Evolutionary conservation across 2,888 invertebrate species (phyloP), one percentile per base, ranked within the genome.

Genomic region (Plebejus melissa): DNA sequence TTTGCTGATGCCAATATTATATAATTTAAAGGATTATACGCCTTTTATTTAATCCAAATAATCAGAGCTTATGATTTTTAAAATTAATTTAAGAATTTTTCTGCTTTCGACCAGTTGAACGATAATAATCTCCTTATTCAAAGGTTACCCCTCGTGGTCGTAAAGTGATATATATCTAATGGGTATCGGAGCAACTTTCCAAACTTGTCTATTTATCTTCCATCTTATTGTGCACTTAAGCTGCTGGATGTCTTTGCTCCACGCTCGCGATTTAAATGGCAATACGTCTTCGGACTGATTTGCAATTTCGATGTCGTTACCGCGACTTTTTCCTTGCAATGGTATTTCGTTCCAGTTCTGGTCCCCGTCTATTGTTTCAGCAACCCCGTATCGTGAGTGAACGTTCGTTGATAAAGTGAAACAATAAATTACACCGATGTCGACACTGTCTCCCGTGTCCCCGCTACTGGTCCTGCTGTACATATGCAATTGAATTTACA

Each of bases 371-470:
- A 86, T 86, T 85, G 86, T 86, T 82, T 82, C 80, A 79, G 76
- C 76, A 78, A 80, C 80, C 78, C 79, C 79, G 74, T 81, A 81
- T 80, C 80, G 82, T 77, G 77, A 80, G 79, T 81, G 82, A 83
- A 82, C 79, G 82, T 82, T 83, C 79, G 74, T 80, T 80, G 86
- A 84, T 86, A 86, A 86, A 84, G 83, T 81, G 79, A 81, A 84
- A 80, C 84, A 80, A 87, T 89, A 89, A 88, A 87, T 86, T 82
- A 85, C 78, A 79, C 80, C 84, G 83, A 87, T 85, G 85, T 88
- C 85, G 84, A 86, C 85, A 87, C 81, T 82, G 82, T 71, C 70
- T 11, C 32, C 65, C 41, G 41, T 46, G 46, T 80, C 77, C 77
- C 79, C 81, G 87, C 87, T 88, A 87, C 89, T 82, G 85, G 84